Evolutionary conservation across 2,888 invertebrate genomes (phyloP), one percentile per base, ranked within the genome.

Genomic region (Therioaphis trifolii): DNA sequence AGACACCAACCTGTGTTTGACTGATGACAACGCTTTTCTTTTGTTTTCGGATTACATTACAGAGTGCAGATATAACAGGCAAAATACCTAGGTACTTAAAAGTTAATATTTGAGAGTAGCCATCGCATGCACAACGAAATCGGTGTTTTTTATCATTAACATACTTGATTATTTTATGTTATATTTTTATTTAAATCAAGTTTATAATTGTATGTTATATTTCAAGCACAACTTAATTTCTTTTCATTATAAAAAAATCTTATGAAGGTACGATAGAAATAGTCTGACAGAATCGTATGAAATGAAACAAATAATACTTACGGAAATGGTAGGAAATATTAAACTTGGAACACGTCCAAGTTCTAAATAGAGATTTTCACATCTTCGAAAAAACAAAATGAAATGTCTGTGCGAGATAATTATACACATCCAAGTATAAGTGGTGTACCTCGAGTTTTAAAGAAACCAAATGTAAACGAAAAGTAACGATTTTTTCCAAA

Each of bases 271-370:
- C 35, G 35, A 35, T 35, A 35, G 7, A 7, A 35, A 35, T 7
- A n/a, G 35, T 35, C 35, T 35, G 35, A 35, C 7, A 7, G 7
- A n/a, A n/a, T n/a, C n/a, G n/a, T n/a, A n/a, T n/a, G n/a, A 35
- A 35, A 35, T 35, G 35, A 35, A 35, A 35, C 35, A 35, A 35
- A 7, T 35, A 35, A 5, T 5, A 35, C 35, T n/a, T n/a, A 68
- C 24, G n/a, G 18, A 66, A 78, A 68, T 40, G 7, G 52, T 52
- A 4, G 18, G 27, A 55, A 69, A 43, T n/a, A 52, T 4, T 14
- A 9, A 55, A 27, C n/a, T 78, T 78, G 78, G 68, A n/a, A 43
- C n/a, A 40, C 55, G 11, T 43, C 55, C 78, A 78, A 69, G 43
- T 78, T 78, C 55, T 78, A 78, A 69, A 78, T 55, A 55, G 5